Evolutionary conservation across 2,888 invertebrate species (phyloP).

Genomic region (Cryptocephalus moraei): DNA sequence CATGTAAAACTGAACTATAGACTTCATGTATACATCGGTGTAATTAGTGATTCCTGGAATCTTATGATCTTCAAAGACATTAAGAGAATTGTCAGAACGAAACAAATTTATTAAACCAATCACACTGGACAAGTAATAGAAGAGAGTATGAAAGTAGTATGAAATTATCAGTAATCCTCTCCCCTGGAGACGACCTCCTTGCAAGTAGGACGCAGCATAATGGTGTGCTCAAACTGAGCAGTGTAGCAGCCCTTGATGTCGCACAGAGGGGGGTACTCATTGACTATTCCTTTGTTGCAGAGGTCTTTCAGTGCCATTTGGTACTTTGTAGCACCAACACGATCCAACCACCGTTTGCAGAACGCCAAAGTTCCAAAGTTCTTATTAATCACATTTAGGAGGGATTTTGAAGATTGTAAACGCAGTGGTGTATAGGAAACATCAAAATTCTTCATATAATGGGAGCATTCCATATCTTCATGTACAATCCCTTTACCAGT

Average conservation of each 20-base stretch:
- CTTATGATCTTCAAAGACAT: no score
- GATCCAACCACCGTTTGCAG: constrained; percentile 97
- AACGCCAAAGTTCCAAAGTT: constrained; percentile 97
- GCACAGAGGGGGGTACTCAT: constrained; percentile 96
- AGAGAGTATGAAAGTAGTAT: no score
- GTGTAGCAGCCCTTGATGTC: constrained; percentile 97
- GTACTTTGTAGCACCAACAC: constrained; percentile 93
- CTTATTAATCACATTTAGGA: constrained; percentile 88
- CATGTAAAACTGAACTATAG: no score
- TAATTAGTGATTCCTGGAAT: no score
- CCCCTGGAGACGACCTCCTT: constrained; percentile 97
- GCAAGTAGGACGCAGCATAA: constrained; percentile 93
- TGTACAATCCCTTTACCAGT: constrained; percentile 92
- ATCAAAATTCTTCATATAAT: constrained; percentile 99
- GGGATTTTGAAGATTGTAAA: constrained; percentile 87
- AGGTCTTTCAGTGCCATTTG: constrained; percentile 97
- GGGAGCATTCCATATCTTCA: constrained; percentile 99
- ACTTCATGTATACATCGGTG: no score
- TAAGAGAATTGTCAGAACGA: no score
- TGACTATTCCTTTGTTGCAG: constrained; percentile 95
- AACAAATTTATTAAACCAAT: no score
- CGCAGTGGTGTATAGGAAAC: constrained; percentile 80
- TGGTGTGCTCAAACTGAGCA: constrained; percentile 98
- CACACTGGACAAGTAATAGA: no score
- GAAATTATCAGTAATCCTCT: constrained; percentile 69